These are phyloP conservation scores for Trichogramma evanescens DNA, from an alignment of 2,888 invertebrate genomes.

Conservation along the genomic window DNA sequence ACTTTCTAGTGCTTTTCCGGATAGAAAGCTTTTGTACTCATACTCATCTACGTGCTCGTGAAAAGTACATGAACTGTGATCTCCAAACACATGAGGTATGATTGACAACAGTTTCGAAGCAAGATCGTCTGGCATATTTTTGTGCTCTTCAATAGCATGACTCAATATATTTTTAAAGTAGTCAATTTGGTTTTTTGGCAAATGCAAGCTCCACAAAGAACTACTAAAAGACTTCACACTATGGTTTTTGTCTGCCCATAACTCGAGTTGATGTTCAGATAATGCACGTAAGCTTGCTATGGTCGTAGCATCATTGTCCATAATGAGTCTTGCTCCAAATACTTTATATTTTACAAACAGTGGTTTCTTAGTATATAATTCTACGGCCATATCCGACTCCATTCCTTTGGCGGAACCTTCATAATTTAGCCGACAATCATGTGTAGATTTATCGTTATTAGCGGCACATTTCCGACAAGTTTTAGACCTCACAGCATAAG, in stretches of 20 bases:
- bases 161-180: slow-evolving; percentile 10
- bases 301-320: slow-evolving; percentile 23
- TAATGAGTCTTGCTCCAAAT: slow-evolving; percentile 17
- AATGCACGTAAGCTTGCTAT: slow-evolving; percentile 19
- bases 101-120: too few relatives aligned
- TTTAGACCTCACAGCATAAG: slow-evolving; percentile 15
- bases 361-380: slow-evolving; percentile 16
- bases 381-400: slow-evolving; percentile 24
- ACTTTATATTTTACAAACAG: slow-evolving; percentile 18
- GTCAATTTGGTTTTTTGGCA: slow-evolving; percentile 9
- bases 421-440: slow-evolving; percentile 25
- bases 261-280: slow-evolving; percentile 5
- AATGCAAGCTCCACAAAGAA: not conserved
- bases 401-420: slow-evolving; percentile 24
- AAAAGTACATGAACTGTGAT: too few relatives aligned
- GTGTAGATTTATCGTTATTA: slow-evolving; percentile 9
- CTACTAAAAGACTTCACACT: slow-evolving; percentile 4
- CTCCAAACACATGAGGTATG: too few relatives aligned
- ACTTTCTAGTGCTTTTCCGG: too few relatives aligned
- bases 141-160: not conserved
- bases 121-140: too few relatives aligned
- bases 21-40: too few relatives aligned
- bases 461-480: slow-evolving; percentile 8
- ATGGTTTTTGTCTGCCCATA: slow-evolving; percentile 21
- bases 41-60: too few relatives aligned